phyloP scores from a whole-genome alignment of 2,888 invertebrate species.

The Megastigmus dorsalis region DNA sequence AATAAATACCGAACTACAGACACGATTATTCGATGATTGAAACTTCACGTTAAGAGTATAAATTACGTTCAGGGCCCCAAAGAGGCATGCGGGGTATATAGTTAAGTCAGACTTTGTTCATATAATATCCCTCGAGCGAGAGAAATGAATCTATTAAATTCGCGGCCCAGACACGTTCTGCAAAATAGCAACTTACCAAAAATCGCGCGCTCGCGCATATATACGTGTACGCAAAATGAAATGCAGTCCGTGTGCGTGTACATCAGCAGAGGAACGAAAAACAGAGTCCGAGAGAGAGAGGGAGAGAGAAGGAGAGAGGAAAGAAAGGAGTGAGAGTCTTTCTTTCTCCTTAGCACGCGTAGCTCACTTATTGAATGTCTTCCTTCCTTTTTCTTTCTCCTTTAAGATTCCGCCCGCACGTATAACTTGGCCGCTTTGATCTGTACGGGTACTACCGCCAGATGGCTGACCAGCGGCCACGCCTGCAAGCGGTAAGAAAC shows the following conservation, averaged over 20 bases:
- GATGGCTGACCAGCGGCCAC: no score
- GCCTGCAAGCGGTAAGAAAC: no score
- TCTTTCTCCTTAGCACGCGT: conserved; percentile 8
- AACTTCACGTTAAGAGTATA: conserved; percentile 43
- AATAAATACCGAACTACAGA: conserved; percentile 41
- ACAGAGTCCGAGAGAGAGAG: background rate
- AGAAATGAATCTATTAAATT: conserved; percentile 52
- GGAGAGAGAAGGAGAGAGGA: background rate
- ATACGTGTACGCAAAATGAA: background rate
- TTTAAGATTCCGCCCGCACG: conserved; percentile 19
- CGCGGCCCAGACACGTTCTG: conserved; percentile 38
- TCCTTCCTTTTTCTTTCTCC: background rate
- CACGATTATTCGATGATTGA: conserved; percentile 49
- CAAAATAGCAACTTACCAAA: conserved; percentile 41
- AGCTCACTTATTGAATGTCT: conserved; percentile 39
- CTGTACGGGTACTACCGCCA: no score
- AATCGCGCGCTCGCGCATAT: conserved; percentile 1
- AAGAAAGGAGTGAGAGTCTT: background rate
- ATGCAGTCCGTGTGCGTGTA: background rate
- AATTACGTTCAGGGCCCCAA: conserved; percentile 39
- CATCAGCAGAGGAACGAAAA: background rate
- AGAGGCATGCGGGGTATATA: conserved; percentile 2
- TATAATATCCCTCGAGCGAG: conserved; percentile 15
- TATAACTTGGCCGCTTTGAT: conserved; percentile 39
- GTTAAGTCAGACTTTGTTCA: conserved; percentile 26